Conservation (phyloP, 1,140 invertebrate species). For the Pemphigus obesinymphae region DNA sequence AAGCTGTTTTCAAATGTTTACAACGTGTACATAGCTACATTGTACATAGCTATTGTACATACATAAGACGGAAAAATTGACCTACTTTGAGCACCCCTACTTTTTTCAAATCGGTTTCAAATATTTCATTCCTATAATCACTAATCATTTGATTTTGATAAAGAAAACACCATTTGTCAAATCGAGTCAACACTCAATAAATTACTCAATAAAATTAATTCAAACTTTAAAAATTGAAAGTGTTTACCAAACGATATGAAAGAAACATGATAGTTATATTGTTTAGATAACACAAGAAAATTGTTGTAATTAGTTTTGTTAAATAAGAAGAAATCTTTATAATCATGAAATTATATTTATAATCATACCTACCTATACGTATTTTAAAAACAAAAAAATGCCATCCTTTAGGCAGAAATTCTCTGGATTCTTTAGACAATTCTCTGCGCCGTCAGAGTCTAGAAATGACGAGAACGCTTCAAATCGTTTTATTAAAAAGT, state of each 20-base stretch:
- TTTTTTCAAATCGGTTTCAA: not conserved
- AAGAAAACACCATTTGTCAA: not conserved
- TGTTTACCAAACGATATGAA: not conserved
- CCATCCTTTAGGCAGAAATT: constrained; percentile 69
- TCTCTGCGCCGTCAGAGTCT: constrained; percentile 57
- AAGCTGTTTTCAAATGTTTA: not conserved
- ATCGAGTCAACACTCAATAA: not conserved
- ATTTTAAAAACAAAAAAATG: constrained; percentile 55
- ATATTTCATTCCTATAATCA: not conserved
- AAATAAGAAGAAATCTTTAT: not conserved
- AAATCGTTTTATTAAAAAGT: constrained; percentile 67
- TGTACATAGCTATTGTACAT: not conserved
- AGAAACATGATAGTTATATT: not conserved
- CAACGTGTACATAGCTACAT: not conserved
- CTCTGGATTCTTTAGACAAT: constrained; percentile 67
- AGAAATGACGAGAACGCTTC: constrained; percentile 56
- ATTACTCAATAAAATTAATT: not conserved
- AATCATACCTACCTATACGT: no score
- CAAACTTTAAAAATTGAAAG: not conserved
- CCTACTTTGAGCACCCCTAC: not conserved
- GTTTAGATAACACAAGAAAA: not conserved
- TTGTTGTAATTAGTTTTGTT: not conserved
- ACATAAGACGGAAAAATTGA: not conserved
- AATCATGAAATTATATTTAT: not conserved
- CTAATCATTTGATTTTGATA: not conserved